These are phyloP conservation scores for Mesocentrotus franciscanus DNA, from an alignment of 53 echinoderm and acorn worm genomes.

Conservation along the genomic window DNA sequence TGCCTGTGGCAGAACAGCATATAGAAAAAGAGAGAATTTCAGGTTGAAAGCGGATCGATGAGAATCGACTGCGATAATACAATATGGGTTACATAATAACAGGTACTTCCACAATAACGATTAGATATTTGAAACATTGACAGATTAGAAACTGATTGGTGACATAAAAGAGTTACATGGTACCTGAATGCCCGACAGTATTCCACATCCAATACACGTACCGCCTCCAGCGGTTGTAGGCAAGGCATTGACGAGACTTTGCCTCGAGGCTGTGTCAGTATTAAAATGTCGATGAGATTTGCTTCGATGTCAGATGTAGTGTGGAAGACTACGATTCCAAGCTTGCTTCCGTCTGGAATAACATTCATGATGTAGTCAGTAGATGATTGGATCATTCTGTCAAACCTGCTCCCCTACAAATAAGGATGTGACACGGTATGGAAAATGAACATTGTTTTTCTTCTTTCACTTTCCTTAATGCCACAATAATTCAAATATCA, in stretches of 20 bases:
- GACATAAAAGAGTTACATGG: too few species aligned
- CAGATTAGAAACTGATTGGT: too few species aligned
- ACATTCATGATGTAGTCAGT: conserved; percentile 40
- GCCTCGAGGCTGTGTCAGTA: neutral
- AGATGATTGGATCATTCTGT: conserved; percentile 3
- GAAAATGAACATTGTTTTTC: neutral
- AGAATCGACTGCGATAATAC: too few species aligned
- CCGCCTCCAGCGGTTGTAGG: neutral
- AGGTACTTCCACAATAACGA: too few species aligned
- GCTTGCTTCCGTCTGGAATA: conserved; percentile 20
- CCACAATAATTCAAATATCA: too few species aligned
- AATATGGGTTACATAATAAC: too few species aligned
- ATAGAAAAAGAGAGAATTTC: too few species aligned
- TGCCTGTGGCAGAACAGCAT: too few species aligned
- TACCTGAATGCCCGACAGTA: conserved; percentile 24
- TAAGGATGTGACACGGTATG: neutral
- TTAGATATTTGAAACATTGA: too few species aligned
- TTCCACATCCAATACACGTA: conserved; percentile 49
- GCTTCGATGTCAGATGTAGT: neutral
- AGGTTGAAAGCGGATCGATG: too few species aligned
- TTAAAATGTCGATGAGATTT: neutral
- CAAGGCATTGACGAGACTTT: conserved; percentile 13
- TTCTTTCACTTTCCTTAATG: too few species aligned
- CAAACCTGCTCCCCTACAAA: neutral
- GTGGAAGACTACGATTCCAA: conserved; percentile 48